Conservation (phyloP, 1,140 invertebrate species). For the Drosophila tani region DNA sequence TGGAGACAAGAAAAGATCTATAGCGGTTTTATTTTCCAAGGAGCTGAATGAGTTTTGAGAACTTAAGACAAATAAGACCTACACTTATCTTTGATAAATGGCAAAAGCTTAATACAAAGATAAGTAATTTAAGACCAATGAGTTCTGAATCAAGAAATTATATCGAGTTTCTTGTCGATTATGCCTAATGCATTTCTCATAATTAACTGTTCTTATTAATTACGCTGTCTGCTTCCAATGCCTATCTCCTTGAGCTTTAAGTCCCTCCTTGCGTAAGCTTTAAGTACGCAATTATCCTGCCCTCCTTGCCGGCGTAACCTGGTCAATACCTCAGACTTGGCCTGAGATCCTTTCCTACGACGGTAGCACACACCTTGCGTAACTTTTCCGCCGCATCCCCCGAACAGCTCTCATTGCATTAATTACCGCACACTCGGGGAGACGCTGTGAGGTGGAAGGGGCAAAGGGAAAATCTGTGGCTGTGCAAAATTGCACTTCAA, state of each 20-base stretch:
- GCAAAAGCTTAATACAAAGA: background rate
- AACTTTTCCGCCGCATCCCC: constrained; percentile 27
- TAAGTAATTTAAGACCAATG: background rate
- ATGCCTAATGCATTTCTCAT: too few species aligned
- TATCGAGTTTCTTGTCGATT: background rate
- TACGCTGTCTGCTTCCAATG: background rate
- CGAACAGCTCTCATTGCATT: constrained; percentile 56
- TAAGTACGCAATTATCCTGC: constrained; percentile 1
- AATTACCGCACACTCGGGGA: constrained; percentile 72
- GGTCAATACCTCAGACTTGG: constrained; percentile 34
- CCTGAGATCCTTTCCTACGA: constrained; percentile 5
- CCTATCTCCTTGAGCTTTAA: background rate
- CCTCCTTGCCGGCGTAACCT: constrained; percentile 5
- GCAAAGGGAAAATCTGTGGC: constrained; percentile 65
- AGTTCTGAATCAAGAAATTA: background rate
- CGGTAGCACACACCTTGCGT: constrained; percentile 12
- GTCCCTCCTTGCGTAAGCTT: constrained; percentile 1
- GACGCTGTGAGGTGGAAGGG: constrained; percentile 31
- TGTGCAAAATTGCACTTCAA: constrained; percentile 78
- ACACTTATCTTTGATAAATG: background rate
- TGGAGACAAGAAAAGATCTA: background rate
- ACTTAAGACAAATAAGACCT: background rate
- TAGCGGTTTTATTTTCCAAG: background rate
- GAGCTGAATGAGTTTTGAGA: background rate
- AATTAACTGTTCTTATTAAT: background rate